These are phyloP conservation scores for Collichthys lucidus DNA, from an alignment of 2,113 vertebrate genomes.

Conservation along the genomic window DNA sequence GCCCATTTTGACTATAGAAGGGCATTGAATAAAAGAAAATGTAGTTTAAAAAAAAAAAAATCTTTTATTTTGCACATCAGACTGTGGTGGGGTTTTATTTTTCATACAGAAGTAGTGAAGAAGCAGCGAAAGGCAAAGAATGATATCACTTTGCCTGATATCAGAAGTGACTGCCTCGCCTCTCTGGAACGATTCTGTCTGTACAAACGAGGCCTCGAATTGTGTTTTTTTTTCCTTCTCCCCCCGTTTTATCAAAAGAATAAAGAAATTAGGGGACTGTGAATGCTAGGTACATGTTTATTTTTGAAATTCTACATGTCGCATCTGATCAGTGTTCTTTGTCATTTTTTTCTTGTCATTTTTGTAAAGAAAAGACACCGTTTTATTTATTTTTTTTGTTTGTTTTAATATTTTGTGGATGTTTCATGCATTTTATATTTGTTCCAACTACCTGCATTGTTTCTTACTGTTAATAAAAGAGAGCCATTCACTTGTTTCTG, in stretches of 20 bases:
- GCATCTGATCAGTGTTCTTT: slow-evolving; percentile 85
- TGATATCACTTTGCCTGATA: slow-evolving; percentile 47
- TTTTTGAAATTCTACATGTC: slow-evolving; percentile 83
- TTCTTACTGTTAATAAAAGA: slow-evolving; percentile 95
- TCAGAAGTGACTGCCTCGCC: slow-evolving; percentile 59
- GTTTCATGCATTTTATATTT: slow-evolving; percentile 92
- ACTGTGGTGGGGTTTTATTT: slow-evolving; percentile 32
- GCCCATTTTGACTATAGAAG: slow-evolving; percentile 67
- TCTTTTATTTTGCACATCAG: slow-evolving; percentile 76
- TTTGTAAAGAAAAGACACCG: slow-evolving; percentile 87
- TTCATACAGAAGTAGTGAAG: slow-evolving; percentile 38
- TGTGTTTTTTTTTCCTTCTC: slow-evolving; percentile 18
- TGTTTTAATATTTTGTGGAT: slow-evolving; percentile 87
- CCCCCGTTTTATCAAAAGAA: slow-evolving; percentile 29
- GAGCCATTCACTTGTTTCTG: slow-evolving; percentile 65
- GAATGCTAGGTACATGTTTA: slow-evolving; percentile 86
- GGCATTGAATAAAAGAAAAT: slow-evolving; percentile 65
- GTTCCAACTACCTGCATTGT: slow-evolving; percentile 92
- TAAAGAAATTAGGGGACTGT: slow-evolving; percentile 74
- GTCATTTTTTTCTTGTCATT: slow-evolving; percentile 85
- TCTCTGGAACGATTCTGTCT: slow-evolving; percentile 60
- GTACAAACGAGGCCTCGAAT: slow-evolving; percentile 56
- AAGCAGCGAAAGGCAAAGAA: slow-evolving; percentile 35
- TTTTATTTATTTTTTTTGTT: slow-evolving; percentile 88
- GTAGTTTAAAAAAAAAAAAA: slow-evolving; percentile 40